A percentile compares a stretch with the other conserved stretches of the same genome.
Conservation (phyloP, 2,113 vertebrate species). For the Labeo catla region DNA sequence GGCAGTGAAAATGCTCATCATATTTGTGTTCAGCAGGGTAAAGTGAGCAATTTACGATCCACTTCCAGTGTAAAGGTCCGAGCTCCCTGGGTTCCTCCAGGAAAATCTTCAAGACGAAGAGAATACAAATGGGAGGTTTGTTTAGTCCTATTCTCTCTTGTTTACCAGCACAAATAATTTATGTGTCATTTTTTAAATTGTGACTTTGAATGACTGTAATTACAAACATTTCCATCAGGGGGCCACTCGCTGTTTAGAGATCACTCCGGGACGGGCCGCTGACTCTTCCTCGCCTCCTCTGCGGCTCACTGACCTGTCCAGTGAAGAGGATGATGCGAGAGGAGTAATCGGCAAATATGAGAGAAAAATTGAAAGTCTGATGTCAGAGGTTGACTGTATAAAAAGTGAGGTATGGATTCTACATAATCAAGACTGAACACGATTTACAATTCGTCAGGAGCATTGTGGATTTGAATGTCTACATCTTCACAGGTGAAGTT, state of each 20-base stretch:
- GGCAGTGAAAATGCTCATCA: neutral
- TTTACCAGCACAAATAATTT: neutral
- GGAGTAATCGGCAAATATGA: conserved; percentile 73
- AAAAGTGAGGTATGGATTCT: conserved; percentile 75
- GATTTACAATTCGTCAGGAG: neutral
- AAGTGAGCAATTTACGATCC: conserved; percentile 69
- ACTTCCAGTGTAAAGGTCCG: conserved; percentile 76
- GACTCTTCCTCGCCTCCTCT: conserved; percentile 76
- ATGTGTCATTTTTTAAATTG: neutral
- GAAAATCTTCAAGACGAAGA: conserved; percentile 77
- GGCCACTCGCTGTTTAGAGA: conserved; percentile 73
- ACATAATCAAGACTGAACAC: neutral
- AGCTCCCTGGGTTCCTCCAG: conserved; percentile 91
- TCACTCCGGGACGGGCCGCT: conserved; percentile 67
- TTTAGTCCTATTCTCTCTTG: neutral
- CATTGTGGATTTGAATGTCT: neutral
- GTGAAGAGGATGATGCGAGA: conserved; percentile 76
- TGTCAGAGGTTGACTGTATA: conserved; percentile 77
- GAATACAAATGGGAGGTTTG: conserved; percentile 83
- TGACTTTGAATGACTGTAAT: neutral
- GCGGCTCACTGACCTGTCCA: conserved; percentile 81
- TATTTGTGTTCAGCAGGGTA: conserved; percentile 65
- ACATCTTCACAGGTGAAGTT: conserved; percentile 73
- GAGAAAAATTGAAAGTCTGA: conserved; percentile 81
- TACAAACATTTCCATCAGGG: conserved; percentile 62